Conservation (phyloP, 2,113 vertebrate genomes). For the Nettapus auritus region DNA sequence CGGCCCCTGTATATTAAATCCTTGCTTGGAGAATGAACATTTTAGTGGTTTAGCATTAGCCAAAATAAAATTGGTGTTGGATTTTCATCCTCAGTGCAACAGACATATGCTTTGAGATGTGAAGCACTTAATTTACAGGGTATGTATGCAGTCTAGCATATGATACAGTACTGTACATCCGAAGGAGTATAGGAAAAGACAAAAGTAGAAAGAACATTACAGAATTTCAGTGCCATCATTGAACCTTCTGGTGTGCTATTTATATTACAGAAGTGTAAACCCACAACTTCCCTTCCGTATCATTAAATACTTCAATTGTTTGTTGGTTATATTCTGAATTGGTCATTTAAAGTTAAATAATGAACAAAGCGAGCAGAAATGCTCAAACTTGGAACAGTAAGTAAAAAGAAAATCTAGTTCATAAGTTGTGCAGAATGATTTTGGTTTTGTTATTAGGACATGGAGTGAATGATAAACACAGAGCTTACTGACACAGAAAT, state of each 20-base stretch:
- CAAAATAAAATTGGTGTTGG: slow-evolving; percentile 78
- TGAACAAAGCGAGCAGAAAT: slow-evolving; percentile 49
- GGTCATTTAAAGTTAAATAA: slow-evolving; percentile 64
- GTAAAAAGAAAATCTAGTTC: slow-evolving; percentile 47
- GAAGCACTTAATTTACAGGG: slow-evolving; percentile 80
- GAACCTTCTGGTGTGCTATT: slow-evolving; percentile 68
- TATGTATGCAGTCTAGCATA: slow-evolving; percentile 80
- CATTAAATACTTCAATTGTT: slow-evolving; percentile 48
- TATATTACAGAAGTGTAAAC: slow-evolving; percentile 70
- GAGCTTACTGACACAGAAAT: slow-evolving; percentile 78
- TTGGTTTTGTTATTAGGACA: slow-evolving; percentile 59
- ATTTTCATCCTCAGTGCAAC: slow-evolving; percentile 85
- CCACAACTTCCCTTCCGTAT: slow-evolving; percentile 39
- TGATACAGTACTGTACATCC: slow-evolving; percentile 81
- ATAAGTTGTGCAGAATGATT: slow-evolving; percentile 75
- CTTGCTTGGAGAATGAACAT: slow-evolving; percentile 68
- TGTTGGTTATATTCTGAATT: slow-evolving; percentile 30
- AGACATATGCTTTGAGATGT: slow-evolving; percentile 80
- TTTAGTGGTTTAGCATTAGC: slow-evolving; percentile 76
- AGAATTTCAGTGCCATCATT: slow-evolving; percentile 75
- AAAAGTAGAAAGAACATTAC: slow-evolving; percentile 81
- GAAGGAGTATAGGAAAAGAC: slow-evolving; percentile 81
- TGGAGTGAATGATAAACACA: slow-evolving; percentile 67
- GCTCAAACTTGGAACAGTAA: slow-evolving; percentile 64
- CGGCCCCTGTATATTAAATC: slow-evolving; percentile 75